Conservation (phyloP, 2,888 invertebrate species). For the Mimumesa dahlbomi region DNA sequence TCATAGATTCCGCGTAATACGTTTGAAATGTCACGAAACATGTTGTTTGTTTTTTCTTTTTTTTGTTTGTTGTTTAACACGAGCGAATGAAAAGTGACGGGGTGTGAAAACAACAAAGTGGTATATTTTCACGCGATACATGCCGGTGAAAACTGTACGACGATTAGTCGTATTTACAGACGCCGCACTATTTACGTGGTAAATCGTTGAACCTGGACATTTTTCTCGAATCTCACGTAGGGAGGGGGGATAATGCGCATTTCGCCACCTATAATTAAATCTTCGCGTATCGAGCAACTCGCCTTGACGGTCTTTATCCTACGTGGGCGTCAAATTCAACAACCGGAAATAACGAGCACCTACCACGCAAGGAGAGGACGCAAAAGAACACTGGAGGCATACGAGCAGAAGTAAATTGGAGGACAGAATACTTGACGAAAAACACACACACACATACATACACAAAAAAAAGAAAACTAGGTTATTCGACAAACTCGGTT, state of each 20-base stretch:
- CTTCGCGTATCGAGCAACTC: constrained; percentile 1
- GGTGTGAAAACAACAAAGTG: too few species aligned
- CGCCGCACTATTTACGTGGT: background rate
- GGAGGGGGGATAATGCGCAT: too few species aligned
- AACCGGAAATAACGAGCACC: constrained; percentile 54
- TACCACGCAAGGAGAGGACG: constrained; percentile 27
- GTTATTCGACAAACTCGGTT: constrained; percentile 39
- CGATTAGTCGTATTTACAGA: background rate
- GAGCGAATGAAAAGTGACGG: too few species aligned
- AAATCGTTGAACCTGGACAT: background rate
- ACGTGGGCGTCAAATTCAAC: constrained; percentile 26
- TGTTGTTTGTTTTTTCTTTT: too few species aligned
- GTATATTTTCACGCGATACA: too few species aligned
- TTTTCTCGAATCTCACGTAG: background rate
- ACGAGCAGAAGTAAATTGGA: constrained; percentile 43
- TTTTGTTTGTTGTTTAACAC: too few species aligned
- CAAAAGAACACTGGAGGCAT: constrained; percentile 35
- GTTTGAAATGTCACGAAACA: too few species aligned
- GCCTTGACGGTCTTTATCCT: constrained; percentile 27
- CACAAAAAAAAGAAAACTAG: constrained; percentile 19
- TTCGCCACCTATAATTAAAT: constrained; percentile 44
- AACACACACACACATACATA: too few species aligned
- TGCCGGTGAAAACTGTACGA: too few species aligned
- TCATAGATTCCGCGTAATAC: too few species aligned
- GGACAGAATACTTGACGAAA: constrained; percentile 31